Evolutionary conservation across 2,113 vertebrate genomes (phyloP).

Genomic region (Thamnaconus septentrionalis): DNA sequence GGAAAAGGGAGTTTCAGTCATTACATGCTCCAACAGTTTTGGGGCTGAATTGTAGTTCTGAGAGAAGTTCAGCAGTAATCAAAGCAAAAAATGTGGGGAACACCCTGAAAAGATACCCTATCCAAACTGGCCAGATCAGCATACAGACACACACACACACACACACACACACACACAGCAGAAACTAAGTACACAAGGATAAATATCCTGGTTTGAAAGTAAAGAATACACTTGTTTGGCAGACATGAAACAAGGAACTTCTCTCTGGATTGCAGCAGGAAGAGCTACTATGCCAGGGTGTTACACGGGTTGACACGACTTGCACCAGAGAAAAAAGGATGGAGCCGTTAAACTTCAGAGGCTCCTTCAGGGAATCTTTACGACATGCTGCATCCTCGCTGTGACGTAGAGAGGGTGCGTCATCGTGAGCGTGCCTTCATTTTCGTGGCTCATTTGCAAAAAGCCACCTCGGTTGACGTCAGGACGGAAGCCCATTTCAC

Average conservation of each 20-base stretch:
- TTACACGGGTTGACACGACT: not conserved
- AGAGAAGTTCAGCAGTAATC: no score
- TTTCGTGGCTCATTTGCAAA: slow-evolving; percentile 27
- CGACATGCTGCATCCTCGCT: slow-evolving; percentile 31
- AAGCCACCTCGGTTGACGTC: not conserved
- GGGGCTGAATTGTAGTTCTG: no score
- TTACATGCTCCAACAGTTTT: no score
- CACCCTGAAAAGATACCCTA: no score
- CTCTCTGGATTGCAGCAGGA: not conserved
- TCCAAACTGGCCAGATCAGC: no score
- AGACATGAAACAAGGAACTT: not conserved
- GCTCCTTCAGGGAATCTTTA: not conserved
- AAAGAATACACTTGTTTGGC: not conserved
- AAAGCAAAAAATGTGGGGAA: no score
- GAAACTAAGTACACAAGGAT: no score
- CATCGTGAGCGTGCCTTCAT: slow-evolving; percentile 19
- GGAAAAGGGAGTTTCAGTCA: no score
- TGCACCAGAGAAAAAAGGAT: not conserved
- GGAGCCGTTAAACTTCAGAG: not conserved
- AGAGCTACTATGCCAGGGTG: not conserved
- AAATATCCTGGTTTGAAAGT: no score
- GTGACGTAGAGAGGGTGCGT: slow-evolving; percentile 51
- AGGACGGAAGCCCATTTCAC: slow-evolving; percentile 8
- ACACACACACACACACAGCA: no score
- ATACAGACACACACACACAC: no score